Conservation (phyloP, 2,888 invertebrate genomes). For the Caenorhabditis virilis region DNA sequence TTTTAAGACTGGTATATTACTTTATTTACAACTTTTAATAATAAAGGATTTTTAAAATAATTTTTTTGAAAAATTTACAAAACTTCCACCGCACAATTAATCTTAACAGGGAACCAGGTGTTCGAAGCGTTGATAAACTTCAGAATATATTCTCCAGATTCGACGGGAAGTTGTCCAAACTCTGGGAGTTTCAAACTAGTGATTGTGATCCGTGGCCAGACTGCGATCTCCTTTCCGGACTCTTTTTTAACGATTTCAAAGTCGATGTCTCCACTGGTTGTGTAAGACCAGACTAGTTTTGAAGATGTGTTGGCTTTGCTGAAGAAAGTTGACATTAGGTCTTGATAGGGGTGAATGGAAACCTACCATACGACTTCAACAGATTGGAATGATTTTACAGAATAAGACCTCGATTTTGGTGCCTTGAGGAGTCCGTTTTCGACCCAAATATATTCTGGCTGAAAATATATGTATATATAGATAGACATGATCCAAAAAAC, state of each 20-base stretch:
- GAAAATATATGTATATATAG: background rate
- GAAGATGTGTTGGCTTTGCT: slow-evolving; percentile 45
- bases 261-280: slow-evolving; percentile 56
- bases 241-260: slow-evolving; percentile 57
- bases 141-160: slow-evolving; percentile 50
- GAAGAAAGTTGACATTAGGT: slow-evolving; percentile 8
- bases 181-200: slow-evolving; percentile 60
- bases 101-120: slow-evolving; percentile 58
- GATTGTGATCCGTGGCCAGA: slow-evolving; percentile 61
- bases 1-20: background rate
- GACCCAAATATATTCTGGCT: slow-evolving; percentile 39
- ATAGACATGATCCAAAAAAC: background rate
- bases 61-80: background rate
- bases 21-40: background rate
- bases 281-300: slow-evolving; percentile 60
- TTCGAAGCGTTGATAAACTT: slow-evolving; percentile 56
- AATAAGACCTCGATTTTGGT: slow-evolving; percentile 18
- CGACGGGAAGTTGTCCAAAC: slow-evolving; percentile 40
- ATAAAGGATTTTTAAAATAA: background rate
- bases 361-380: slow-evolving; percentile 16
- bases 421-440: slow-evolving; percentile 34
- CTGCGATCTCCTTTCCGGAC: slow-evolving; percentile 44
- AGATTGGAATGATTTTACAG: slow-evolving; percentile 17
- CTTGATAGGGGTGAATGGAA: background rate
- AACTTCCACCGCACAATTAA: slow-evolving; percentile 31